Evolutionary conservation across 2,888 invertebrate species (phyloP).

Genomic region (Diarsia brunnea): DNA sequence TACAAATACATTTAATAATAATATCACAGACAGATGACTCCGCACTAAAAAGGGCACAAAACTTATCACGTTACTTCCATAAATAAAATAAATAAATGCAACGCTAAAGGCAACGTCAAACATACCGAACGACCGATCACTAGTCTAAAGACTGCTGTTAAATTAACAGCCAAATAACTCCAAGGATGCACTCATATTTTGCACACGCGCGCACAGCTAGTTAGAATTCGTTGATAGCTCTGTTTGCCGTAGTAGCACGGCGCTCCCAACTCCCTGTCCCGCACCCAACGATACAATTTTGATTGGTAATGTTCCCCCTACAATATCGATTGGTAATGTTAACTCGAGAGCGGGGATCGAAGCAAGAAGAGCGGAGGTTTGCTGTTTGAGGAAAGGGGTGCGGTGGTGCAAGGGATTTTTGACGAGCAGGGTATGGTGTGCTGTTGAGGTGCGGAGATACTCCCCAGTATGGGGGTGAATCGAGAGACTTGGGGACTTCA

Average conservation of each 20-base stretch:
- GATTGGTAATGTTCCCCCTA: neutral
- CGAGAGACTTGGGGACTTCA: neutral
- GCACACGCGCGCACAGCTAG: conserved; percentile 5
- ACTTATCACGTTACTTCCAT: too few species aligned
- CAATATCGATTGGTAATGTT: neutral
- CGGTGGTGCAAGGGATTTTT: neutral
- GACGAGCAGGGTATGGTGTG: neutral
- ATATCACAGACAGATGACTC: neutral
- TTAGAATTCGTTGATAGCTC: neutral
- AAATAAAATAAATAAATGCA: neutral
- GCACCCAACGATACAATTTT: neutral
- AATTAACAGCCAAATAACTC: neutral
- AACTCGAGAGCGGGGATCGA: neutral
- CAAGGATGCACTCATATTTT: conserved; percentile 8
- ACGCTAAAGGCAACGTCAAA: neutral
- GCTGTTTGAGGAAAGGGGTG: conserved; percentile 1
- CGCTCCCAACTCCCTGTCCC: neutral
- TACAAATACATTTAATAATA: neutral
- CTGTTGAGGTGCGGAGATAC: neutral
- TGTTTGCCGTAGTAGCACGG: neutral
- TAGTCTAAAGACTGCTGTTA: neutral
- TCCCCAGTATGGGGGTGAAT: neutral
- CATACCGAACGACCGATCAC: neutral
- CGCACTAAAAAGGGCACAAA: too few species aligned
- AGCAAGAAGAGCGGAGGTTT: neutral